Evolutionary conservation across 2,888 invertebrate genomes (phyloP), one percentile per base, ranked within the genome.

Genomic region (Aporophyla nigra): DNA sequence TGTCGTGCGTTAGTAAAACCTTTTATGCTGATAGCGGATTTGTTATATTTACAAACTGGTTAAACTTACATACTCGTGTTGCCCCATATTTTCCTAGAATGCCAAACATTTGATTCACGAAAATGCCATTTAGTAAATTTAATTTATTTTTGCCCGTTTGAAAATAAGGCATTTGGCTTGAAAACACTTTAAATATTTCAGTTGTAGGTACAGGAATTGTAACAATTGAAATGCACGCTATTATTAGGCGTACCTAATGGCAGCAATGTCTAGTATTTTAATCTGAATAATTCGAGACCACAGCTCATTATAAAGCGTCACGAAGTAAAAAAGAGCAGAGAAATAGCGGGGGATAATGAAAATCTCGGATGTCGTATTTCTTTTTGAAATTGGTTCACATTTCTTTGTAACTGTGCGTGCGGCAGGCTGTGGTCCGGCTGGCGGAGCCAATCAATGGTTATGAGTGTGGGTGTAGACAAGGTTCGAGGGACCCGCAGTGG

Each of bases 331-430:
- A 89, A 84, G 84, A 89, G 86, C 85, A 86, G 83, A 84, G 79
- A 87, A 87, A 90, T 89, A 86, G 83, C 85, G 86, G 82, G 88
- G 89, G 89, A 93, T 93, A 93, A 93, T 94, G 93, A 93, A 94
- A 95, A 94, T 94, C 92, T 93, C 93, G 90, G 89, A 92, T 90
- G 91, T 92, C 92, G 91, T 91, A 90, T 93, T 93, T 93, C 93
- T 94, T 93, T 95, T 94, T 94, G 91, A 94, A 95, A 95, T 94
- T 94, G 94, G 92, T 93, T 93, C 92, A 92, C 91, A 90, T 93
- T 93, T 92, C 93, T 93, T 95, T 94, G 93, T 94, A 91, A 90
- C 89, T 89, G 90, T 94, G 94, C 94, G 93, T 95, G 92, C 88
- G 90, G 86, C 85, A 89, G 89, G 91, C 92, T 92, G 91, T 89